These are phyloP conservation scores for Marmota flaviventris DNA, from an alignment of 2,113 vertebrate genomes.

Conservation along the genomic window DNA sequence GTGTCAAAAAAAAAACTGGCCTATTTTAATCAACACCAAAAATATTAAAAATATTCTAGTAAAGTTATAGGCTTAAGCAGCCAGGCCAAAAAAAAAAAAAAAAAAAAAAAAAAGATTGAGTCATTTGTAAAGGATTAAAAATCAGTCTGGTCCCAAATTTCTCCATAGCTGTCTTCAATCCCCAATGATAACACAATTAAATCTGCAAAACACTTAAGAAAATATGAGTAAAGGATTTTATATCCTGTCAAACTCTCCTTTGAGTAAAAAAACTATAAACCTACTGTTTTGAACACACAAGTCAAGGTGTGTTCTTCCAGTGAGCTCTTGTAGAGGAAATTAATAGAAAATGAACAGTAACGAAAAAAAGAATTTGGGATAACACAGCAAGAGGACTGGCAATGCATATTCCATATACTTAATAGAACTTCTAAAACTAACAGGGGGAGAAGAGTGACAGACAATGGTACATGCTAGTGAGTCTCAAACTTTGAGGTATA, in stretches of 20 bases:
- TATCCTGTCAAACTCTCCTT: not conserved
- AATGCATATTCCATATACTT: not conserved
- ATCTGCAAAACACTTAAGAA: constrained; percentile 33
- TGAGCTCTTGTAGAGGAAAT: not conserved
- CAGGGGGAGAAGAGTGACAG: not conserved
- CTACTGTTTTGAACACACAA: not conserved
- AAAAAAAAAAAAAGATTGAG: not conserved
- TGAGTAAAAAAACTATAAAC: not conserved
- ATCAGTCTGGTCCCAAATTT: not conserved
- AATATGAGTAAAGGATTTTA: constrained; percentile 17
- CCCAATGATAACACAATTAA: not conserved
- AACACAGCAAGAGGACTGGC: not conserved
- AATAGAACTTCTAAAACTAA: not conserved
- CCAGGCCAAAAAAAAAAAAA: too few species aligned
- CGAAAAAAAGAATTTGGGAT: not conserved
- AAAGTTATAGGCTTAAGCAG: not conserved
- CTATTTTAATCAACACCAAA: not conserved
- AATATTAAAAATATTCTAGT: not conserved
- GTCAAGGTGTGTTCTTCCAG: not conserved
- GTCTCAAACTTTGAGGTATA: not conserved
- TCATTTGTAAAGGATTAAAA: constrained; percentile 46
- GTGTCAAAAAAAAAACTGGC: not conserved
- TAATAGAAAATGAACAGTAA: constrained; percentile 7
- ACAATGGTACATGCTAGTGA: not conserved
- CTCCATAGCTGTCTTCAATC: not conserved